phyloP scores from a whole-genome alignment of 2,888 invertebrate genomes.

The Schizaphis graminum region DNA sequence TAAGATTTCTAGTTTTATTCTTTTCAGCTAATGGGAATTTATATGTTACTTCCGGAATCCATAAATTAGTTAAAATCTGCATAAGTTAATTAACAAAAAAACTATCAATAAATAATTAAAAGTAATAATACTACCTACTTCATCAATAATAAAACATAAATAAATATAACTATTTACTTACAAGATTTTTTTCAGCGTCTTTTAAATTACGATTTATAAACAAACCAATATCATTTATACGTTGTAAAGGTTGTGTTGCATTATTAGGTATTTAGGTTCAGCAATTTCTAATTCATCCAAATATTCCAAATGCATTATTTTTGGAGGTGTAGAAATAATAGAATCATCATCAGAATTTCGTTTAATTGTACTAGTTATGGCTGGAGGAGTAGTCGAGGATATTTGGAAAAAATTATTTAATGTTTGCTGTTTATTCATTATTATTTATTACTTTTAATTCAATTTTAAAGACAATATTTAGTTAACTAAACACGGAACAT shows the following conservation, averaged over 20 bases:
- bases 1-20: conserved; percentile 19
- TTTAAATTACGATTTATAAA: not conserved
- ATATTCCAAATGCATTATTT: not conserved
- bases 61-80: not conserved
- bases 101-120: not conserved
- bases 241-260: not conserved
- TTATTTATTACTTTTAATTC: too few relatives aligned
- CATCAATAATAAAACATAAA: too few relatives aligned
- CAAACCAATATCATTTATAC: not conserved
- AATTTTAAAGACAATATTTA: too few relatives aligned
- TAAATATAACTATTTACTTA: conserved; percentile 2
- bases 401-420: too few relatives aligned
- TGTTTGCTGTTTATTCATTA: too few relatives aligned
- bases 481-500: too few relatives aligned
- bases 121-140: not conserved
- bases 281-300: conserved; percentile 2
- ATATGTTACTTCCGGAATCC: not conserved
- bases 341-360: conserved; percentile 22
- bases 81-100: not conserved
- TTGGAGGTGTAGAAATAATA: conserved; percentile 5
- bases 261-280: not conserved
- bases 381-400: not conserved
- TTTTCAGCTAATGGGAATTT: conserved; percentile 18
- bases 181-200: conserved; percentile 7
- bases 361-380: not conserved